A percentile compares a stretch with the other conserved stretches of the same genome.
phyloP scores from a whole-genome alignment of 1,140 invertebrate species.

The Polypedilum pembai region DNA sequence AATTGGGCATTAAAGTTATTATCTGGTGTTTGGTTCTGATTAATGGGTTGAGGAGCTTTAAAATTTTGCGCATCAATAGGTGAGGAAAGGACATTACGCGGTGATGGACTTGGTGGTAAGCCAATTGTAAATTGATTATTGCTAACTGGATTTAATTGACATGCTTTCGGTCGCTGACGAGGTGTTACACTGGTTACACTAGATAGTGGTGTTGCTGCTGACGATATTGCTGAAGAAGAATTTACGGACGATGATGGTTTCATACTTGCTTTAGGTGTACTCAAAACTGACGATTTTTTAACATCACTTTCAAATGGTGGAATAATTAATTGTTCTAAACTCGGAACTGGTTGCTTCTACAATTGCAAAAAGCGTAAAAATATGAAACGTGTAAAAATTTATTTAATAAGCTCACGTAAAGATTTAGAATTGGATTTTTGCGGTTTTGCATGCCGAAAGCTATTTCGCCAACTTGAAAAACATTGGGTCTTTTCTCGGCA shows the following conservation, averaged over 20 bases:
- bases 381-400: slow-evolving; percentile 28
- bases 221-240: slow-evolving; percentile 44
- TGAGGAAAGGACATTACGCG: slow-evolving; percentile 41
- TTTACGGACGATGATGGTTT: slow-evolving; percentile 34
- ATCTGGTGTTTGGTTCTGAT: slow-evolving; percentile 30
- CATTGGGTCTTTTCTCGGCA: slow-evolving; percentile 74
- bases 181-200: slow-evolving; percentile 74
- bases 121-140: slow-evolving; percentile 45
- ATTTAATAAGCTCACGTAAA: slow-evolving; percentile 58
- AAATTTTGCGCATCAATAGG: slow-evolving; percentile 39
- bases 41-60: slow-evolving; percentile 36
- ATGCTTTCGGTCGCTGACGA: slow-evolving; percentile 68
- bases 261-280: slow-evolving; percentile 43
- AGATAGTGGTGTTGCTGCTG: slow-evolving; percentile 46
- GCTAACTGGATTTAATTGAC: slow-evolving; percentile 36
- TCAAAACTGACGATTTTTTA: slow-evolving; percentile 51
- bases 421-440: slow-evolving; percentile 73
- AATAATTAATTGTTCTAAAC: slow-evolving; percentile 55
- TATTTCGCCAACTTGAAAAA: slow-evolving; percentile 77
- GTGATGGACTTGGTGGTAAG: slow-evolving; percentile 45
- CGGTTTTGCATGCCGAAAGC: slow-evolving; percentile 67
- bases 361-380: slow-evolving; percentile 32
- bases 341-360: slow-evolving; percentile 58
- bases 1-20: slow-evolving; percentile 37
- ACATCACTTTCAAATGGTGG: slow-evolving; percentile 59